Conservation (phyloP, 1,140 invertebrate species). For the Heliconius eleuchia region DNA sequence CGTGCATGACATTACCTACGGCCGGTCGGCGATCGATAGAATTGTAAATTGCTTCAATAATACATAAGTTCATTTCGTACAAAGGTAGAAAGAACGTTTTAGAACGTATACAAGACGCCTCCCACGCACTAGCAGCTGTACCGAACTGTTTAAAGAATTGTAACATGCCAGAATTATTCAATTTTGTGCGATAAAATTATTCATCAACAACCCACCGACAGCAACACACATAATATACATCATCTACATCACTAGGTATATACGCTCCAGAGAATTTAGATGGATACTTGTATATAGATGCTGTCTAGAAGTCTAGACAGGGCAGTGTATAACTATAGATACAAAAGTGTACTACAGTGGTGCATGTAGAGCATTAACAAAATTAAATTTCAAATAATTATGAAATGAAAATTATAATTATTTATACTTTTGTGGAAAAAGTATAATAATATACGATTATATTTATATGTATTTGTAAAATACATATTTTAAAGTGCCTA, state of each 20-base stretch:
- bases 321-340: slow-evolving; percentile 30
- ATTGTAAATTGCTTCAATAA: slow-evolving; percentile 74
- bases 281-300: slow-evolving; percentile 33
- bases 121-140: slow-evolving; percentile 45
- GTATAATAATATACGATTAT: neutral
- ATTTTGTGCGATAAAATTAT: slow-evolving; percentile 36
- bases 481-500: neutral
- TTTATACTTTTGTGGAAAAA: neutral
- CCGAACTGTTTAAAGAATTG: slow-evolving; percentile 39
- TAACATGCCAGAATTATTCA: slow-evolving; percentile 37
- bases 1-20: slow-evolving; percentile 58
- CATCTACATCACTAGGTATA: slow-evolving; percentile 26
- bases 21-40: slow-evolving; percentile 64
- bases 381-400: slow-evolving; percentile 15
- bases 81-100: slow-evolving; percentile 50
- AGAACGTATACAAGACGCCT: slow-evolving; percentile 42
- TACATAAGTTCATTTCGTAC: slow-evolving; percentile 52
- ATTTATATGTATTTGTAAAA: neutral
- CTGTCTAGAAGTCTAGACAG: slow-evolving; percentile 49
- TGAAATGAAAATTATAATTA: neutral
- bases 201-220: slow-evolving; percentile 32
- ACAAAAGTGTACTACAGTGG: slow-evolving; percentile 24
- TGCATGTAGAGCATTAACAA: slow-evolving; percentile 23
- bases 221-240: slow-evolving; percentile 24
- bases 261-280: slow-evolving; percentile 16